Percentiles rank a stretch among this genome's conserved stretches.
Evolutionary conservation across 1,140 invertebrate genomes (phyloP).

Genomic region (Philotrypesis tridentata): DNA sequence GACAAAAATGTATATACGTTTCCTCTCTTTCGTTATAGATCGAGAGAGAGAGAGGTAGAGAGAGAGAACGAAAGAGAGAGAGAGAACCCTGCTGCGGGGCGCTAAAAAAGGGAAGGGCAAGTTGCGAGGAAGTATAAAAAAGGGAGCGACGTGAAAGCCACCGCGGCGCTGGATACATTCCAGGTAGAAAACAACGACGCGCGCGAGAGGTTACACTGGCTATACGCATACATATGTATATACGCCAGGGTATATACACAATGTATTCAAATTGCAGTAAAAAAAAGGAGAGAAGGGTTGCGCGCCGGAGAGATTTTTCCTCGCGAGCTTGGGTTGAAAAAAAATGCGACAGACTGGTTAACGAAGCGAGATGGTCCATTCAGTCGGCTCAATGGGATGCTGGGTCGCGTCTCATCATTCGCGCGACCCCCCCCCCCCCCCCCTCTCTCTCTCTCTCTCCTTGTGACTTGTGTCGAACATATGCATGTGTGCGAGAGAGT

Average conservation of each 20-base stretch:
- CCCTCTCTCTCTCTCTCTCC: conserved; percentile 29
- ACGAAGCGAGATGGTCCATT: conserved; percentile 74
- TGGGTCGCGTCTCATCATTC: conserved; percentile 60
- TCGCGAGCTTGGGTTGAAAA: conserved; percentile 52
- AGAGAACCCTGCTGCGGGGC: conserved; percentile 31
- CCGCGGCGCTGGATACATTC: conserved; percentile 32
- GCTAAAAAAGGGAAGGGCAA: conserved; percentile 9
- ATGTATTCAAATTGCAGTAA: conserved; percentile 72
- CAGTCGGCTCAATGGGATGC: conserved; percentile 71
- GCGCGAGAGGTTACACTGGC: conserved; percentile 48
- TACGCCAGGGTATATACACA: conserved; percentile 63
- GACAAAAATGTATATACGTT: conserved; percentile 58
- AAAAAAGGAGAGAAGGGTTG: conserved; percentile 42
- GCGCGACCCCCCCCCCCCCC: neutral
- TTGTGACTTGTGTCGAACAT: conserved; percentile 43
- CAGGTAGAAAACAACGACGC: conserved; percentile 58
- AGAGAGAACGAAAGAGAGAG: conserved; percentile 46
- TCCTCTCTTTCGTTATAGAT: neutral
- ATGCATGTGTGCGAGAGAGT: neutral
- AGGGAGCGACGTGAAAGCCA: conserved; percentile 32
- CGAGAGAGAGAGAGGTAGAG: conserved; percentile 29
- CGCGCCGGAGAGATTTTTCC: conserved; percentile 55
- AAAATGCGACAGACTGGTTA: conserved; percentile 74
- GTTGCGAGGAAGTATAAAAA: conserved; percentile 22
- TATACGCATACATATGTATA: conserved; percentile 46